Conservation (phyloP, 2,113 vertebrate genomes). For the Nothoprocta perdicaria region DNA sequence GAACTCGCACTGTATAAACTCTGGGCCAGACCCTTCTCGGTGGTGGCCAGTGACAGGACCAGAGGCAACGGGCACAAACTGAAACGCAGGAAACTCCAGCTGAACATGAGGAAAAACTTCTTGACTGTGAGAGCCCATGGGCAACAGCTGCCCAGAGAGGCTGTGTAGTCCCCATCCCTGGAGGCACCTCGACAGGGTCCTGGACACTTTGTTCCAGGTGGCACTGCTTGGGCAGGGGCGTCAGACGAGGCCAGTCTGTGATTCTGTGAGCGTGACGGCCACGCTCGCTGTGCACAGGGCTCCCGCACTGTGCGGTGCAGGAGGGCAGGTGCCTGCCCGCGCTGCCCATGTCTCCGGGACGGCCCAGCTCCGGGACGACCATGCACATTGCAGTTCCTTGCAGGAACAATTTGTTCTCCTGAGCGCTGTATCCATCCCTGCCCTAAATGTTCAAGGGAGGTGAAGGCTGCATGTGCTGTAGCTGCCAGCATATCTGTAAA, state of each 20-base stretch:
- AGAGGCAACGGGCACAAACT: too few species aligned
- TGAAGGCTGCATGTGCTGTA: background rate
- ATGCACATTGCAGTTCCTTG: background rate
- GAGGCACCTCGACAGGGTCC: background rate
- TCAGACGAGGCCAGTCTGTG: too few species aligned
- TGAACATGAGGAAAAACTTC: too few species aligned
- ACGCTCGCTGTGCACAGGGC: too few species aligned
- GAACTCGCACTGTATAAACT: too few species aligned
- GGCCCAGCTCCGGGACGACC: background rate
- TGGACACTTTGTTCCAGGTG: background rate
- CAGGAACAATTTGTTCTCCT: background rate
- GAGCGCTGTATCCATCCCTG: background rate
- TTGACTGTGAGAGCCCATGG: background rate
- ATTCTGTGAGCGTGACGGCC: background rate
- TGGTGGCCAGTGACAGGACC: too few species aligned
- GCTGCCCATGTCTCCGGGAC: background rate
- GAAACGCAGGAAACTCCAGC: too few species aligned
- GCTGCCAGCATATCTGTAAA: slow-evolving; percentile 8
- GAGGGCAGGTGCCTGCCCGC: background rate
- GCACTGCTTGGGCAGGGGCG: too few species aligned
- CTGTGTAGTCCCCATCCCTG: background rate
- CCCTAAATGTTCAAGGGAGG: background rate
- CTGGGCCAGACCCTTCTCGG: too few species aligned
- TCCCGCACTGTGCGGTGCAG: background rate
- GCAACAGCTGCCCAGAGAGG: background rate